Evolutionary conservation across 2,113 vertebrate species (phyloP), one percentile per base, ranked within the genome.

Genomic region (Elachura formosa): DNA sequence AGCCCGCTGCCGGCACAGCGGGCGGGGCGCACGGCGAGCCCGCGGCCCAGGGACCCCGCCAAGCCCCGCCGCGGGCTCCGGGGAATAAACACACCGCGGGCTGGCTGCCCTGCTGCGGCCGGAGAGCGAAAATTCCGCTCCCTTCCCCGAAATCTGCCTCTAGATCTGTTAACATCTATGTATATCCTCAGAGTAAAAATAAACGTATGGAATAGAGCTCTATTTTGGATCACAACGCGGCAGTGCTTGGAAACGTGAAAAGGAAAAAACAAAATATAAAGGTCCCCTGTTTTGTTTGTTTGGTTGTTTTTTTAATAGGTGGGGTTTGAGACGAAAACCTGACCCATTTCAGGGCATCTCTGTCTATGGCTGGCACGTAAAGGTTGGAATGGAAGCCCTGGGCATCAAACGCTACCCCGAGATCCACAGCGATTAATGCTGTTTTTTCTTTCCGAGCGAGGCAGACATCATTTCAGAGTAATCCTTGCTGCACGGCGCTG

Each of bases 221-320:
- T 36, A 0, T 14, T 74, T 15, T 28, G 61, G 72, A 88, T 34
- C 40, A 3, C 68, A 36, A 8, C 23, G 2, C 25, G 9, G 45
- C 71, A 26, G 7, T 4, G 41, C 59, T 38, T 19, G 38, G 38
- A 66, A 49, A 49, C 1, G 3, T 1, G 46, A 26, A 67, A 45
- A 93, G 48, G 28, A 41, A 83, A 68, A 92, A 0, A 6, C 9
- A 17, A 59, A 81, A 67, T 29, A 34, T 75, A 87, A 55, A 61
- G 1, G 10, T n/a, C n/a, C 11, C 19, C 19, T 3, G 10, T 1
- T 25, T 26, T 11, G 20, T 15, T 21, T 31, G 5, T 11, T 24
- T 12, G 14, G 19, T 36, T 29, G 19, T 26, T 45, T 52, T 34
- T 51, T 79, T 66, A 2, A 38, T 28, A 14, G 11, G 12, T 21